Conservation (phyloP, 1,140 invertebrate genomes). For the Drosophila setifemur region DNA sequence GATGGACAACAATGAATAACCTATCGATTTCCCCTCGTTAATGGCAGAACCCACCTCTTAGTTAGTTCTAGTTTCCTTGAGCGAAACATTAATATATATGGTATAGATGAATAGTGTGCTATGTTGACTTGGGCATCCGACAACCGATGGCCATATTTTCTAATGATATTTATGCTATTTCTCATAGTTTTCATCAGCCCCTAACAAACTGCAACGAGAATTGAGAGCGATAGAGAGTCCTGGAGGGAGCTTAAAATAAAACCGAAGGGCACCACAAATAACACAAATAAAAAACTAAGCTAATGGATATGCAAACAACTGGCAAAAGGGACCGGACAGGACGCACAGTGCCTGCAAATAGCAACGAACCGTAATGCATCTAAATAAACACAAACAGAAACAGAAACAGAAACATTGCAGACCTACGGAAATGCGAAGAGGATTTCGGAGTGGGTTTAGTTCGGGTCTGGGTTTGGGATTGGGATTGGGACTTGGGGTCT, state of each 20-base stretch:
- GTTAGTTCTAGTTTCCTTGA: slow-evolving; percentile 1
- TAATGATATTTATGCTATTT: slow-evolving; percentile 17
- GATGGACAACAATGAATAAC: slow-evolving; percentile 3
- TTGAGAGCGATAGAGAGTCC: neutral
- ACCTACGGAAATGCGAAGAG: slow-evolving; percentile 44
- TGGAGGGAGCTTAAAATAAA: slow-evolving; percentile 21
- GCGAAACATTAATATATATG: slow-evolving; percentile 19
- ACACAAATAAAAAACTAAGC: slow-evolving; percentile 29
- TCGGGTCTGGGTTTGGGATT: neutral
- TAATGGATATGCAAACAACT: slow-evolving; percentile 67
- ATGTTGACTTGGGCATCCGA: neutral
- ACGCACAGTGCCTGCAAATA: slow-evolving; percentile 48
- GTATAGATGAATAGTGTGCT: slow-evolving; percentile 24
- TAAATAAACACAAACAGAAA: slow-evolving; percentile 62
- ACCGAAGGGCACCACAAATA: slow-evolving; percentile 27
- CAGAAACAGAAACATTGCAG: slow-evolving; percentile 28
- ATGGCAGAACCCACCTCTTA: neutral
- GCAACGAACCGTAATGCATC: slow-evolving; percentile 61
- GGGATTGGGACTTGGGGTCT: neutral
- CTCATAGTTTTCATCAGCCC: neutral
- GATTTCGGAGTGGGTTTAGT: slow-evolving; percentile 34
- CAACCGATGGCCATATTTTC: slow-evolving; percentile 18
- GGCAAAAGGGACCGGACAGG: slow-evolving; percentile 47
- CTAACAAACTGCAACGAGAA: slow-evolving; percentile 38
- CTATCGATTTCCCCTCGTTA: slow-evolving; percentile 6